These are phyloP conservation scores for Rapana venosa DNA, from an alignment of 2,888 invertebrate genomes.

Conservation along the genomic window DNA sequence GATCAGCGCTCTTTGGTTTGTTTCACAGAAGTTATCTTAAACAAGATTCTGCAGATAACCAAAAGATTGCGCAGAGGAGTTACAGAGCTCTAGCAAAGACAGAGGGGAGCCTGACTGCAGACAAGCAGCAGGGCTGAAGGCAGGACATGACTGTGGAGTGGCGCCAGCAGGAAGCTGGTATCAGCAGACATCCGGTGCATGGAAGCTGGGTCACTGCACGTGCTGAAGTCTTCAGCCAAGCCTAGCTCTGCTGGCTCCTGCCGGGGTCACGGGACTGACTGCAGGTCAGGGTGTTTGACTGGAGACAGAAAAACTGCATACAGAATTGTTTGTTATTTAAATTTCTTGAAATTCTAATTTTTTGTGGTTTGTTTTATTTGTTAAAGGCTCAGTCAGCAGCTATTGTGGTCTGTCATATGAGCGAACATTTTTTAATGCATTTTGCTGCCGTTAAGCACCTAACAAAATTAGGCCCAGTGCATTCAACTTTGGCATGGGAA, in stretches of 20 bases:
- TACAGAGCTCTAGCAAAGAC: neutral
- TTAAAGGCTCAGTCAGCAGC: too few species aligned
- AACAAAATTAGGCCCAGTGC: too few species aligned
- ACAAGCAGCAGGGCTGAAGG: neutral
- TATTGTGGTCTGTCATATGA: too few species aligned
- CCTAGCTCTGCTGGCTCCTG: neutral
- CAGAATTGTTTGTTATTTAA: neutral
- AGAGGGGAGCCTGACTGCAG: neutral
- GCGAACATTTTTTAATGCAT: too few species aligned
- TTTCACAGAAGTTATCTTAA: too few species aligned
- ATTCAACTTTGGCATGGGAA: too few species aligned
- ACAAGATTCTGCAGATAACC: neutral
- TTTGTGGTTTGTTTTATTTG: too few species aligned
- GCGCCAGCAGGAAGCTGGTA: neutral
- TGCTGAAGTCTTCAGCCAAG: neutral
- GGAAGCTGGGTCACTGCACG: conserved; percentile 6
- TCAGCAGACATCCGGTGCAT: conserved; percentile 2
- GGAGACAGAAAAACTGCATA: neutral
- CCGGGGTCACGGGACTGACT: neutral
- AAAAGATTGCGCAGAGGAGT: neutral
- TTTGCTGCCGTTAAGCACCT: too few species aligned
- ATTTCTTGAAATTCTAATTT: neutral
- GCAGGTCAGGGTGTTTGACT: neutral
- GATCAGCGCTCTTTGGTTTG: neutral
- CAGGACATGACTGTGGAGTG: neutral